Conservation (phyloP, 2,797 vertebrate genomes). For the Garrulus glandarius region DNA sequence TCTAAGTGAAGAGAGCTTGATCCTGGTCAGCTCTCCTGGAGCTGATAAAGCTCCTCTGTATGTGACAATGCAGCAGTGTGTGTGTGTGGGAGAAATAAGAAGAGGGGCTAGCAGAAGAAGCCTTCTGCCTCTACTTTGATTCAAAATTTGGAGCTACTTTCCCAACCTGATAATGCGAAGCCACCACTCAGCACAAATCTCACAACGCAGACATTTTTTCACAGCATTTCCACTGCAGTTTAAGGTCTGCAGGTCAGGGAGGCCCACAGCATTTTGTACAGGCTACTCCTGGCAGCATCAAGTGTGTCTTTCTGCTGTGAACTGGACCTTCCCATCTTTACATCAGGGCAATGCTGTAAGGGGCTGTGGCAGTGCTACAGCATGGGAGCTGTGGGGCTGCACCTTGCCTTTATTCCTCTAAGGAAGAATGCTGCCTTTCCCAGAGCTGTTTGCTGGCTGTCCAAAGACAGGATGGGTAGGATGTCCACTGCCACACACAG, state of each 20-base stretch:
- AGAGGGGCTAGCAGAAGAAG: background rate
- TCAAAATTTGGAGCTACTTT: background rate
- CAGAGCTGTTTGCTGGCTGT: background rate
- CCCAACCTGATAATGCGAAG: background rate
- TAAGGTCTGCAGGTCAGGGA: background rate
- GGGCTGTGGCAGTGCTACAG: background rate
- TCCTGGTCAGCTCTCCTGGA: background rate
- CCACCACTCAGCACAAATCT: background rate
- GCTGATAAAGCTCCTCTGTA: background rate
- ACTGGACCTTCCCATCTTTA: background rate
- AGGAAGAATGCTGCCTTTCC: background rate
- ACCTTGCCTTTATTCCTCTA: background rate
- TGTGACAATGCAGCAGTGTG: background rate
- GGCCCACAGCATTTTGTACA: background rate
- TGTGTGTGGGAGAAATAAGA: background rate
- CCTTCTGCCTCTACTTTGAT: background rate
- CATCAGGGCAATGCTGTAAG: background rate
- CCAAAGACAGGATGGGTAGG: too few species aligned
- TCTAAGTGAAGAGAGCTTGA: background rate
- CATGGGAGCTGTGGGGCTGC: rapidly evolving
- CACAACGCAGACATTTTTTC: background rate
- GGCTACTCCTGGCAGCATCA: background rate
- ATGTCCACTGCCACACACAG: background rate
- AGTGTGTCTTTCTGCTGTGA: background rate
- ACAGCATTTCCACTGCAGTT: background rate